Evolutionary conservation across 1,140 invertebrate genomes (phyloP), one percentile per base, ranked within the genome.

Genomic region (Tyrophagus putrescentiae): DNA sequence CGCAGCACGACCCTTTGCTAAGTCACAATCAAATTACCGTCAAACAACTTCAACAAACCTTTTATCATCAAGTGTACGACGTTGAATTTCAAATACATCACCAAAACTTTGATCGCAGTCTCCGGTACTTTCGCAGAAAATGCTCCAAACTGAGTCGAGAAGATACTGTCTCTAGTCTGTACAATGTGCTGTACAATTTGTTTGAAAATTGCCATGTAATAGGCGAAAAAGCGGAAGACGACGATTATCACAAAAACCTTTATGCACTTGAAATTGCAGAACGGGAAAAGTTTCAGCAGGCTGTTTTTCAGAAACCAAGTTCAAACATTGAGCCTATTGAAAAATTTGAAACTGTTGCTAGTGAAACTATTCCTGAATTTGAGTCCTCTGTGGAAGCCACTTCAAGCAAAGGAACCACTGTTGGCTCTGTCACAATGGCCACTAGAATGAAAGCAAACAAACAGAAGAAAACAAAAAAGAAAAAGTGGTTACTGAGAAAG

Each of bases 81-180:
- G 45, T 25, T 7, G 45, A 48, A 48, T 48, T 48, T 48, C 45
- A 48, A 48, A 18, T 18, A 25, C 45, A 48, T 48, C 45, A 48
- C 31, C 45, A 48, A 48, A 48, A 48, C 23, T 48, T 48, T 48
- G 45, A 48, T 48, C 45, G 45, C 31, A 29, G 31, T 48, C 31
- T 48, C 31, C 45, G 45, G 23, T 48, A 48, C 18, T 48, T 7
- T 48, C 45, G 45, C 13, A 7, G 6, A 21, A 48, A 48, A 21
- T 48, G 21, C 18, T 7, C 31, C 7, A 48, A 48, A 48, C 18
- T 48, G 45, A 6, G 18, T 7, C 45, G 31, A 9, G 7, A 48
- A 7, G 45, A 48, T 48, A 7, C 45, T 21, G 45, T 48, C 31
- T 48, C 45, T 48, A 48, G 45, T 48, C 45, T 48, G 7, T 48